A percentile compares a stretch with the other conserved stretches of the same genome.
These are phyloP conservation scores for Stenoptilia bipunctidactyla DNA, from an alignment of 2,888 invertebrate species.

Conservation along the genomic window DNA sequence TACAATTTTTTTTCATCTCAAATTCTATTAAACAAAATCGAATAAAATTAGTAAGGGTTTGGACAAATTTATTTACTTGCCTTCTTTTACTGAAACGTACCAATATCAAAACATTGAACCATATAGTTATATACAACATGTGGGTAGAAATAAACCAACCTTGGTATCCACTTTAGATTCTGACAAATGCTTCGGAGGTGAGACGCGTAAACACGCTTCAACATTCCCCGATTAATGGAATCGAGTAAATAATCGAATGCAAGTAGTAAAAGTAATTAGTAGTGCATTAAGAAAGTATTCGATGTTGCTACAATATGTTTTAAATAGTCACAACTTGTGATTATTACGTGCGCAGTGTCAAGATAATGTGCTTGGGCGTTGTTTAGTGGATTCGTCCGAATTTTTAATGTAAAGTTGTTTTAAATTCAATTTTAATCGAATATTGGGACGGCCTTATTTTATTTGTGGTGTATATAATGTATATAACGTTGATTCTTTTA, in stretches of 20 bases:
- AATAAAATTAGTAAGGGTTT: too few relatives aligned
- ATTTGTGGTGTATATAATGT: too few relatives aligned
- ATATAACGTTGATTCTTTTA: too few relatives aligned
- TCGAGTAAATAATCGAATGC: not conserved
- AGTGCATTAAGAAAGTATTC: too few relatives aligned
- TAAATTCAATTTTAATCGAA: too few relatives aligned
- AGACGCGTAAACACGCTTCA: slow-evolving; percentile 17
- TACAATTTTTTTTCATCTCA: too few relatives aligned
- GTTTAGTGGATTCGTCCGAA: too few relatives aligned
- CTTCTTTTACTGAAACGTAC: slow-evolving; percentile 20
- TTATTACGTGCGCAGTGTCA: slow-evolving; percentile 14
- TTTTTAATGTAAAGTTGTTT: too few relatives aligned
- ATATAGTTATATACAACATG: slow-evolving; percentile 16
- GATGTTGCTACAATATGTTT: too few relatives aligned
- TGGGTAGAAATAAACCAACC: slow-evolving; percentile 32
- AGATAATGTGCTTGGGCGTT: slow-evolving; percentile 32
- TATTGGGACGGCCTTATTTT: too few relatives aligned
- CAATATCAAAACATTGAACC: slow-evolving; percentile 35
- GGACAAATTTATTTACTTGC: slow-evolving; percentile 10
- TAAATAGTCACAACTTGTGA: not conserved
- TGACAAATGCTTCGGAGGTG: slow-evolving; percentile 13
- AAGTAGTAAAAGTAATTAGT: not conserved
- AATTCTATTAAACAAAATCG: too few relatives aligned
- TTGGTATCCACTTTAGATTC: slow-evolving; percentile 37
- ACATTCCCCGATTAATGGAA: slow-evolving; percentile 9